Conservation (phyloP, 2,113 vertebrate species). For the Riparia riparia region DNA sequence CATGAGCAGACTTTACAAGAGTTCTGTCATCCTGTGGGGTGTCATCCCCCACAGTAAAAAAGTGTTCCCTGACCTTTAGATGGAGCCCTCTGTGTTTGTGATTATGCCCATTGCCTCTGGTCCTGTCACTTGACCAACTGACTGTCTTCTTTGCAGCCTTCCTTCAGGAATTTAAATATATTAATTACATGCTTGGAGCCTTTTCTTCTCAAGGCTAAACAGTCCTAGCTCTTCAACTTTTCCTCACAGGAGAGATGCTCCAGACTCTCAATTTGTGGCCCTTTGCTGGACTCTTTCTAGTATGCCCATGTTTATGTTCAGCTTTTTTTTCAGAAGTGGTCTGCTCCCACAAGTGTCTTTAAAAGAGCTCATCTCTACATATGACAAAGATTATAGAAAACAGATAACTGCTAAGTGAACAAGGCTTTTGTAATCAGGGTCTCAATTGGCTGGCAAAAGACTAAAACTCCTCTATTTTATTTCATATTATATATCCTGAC, state of each 20-base stretch:
- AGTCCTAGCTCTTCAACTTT: background rate
- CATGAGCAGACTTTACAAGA: background rate
- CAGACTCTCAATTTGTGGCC: background rate
- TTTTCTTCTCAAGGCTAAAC: background rate
- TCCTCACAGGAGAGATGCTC: background rate
- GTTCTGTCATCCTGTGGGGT: background rate
- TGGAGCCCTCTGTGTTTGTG: background rate
- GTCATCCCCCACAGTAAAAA: background rate
- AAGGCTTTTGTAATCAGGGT: background rate
- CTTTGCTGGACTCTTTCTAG: background rate
- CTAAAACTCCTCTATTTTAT: background rate
- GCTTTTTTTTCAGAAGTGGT: background rate
- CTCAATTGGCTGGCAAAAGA: background rate
- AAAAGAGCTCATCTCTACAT: background rate
- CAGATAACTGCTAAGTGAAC: background rate
- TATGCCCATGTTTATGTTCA: no score
- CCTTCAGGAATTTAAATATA: background rate
- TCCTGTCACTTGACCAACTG: background rate
- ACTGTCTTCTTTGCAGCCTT: background rate
- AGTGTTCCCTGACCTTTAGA: background rate
- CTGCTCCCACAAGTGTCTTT: background rate
- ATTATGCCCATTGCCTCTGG: background rate
- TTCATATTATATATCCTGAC: background rate
- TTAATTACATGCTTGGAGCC: accelerated
- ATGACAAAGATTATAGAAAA: background rate